Conservation (phyloP, 2,888 invertebrate species). For the Campoplex capitator region DNA sequence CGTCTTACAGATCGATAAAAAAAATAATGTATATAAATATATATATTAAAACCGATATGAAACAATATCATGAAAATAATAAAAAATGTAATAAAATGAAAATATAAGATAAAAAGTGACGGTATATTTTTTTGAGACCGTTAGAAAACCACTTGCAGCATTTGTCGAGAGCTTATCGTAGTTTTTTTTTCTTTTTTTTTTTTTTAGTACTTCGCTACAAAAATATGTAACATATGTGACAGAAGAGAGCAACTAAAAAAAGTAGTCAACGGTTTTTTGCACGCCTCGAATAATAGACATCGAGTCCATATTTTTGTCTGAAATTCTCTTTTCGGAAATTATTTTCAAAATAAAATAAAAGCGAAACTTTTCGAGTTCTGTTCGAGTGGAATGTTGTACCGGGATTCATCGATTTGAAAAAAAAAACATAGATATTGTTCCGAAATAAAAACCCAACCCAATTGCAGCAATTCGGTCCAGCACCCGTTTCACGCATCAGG, state of each 20-base stretch:
- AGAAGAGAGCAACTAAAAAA: neutral
- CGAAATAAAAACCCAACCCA: too few relatives aligned
- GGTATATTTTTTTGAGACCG: neutral
- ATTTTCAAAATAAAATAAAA: neutral
- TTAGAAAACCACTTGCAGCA: neutral
- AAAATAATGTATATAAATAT: neutral
- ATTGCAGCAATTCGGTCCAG: neutral
- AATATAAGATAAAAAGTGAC: neutral
- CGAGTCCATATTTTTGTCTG: neutral
- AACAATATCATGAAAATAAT: neutral
- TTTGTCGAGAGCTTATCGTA: conserved; percentile 3
- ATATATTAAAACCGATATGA: neutral
- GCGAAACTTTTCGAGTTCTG: neutral
- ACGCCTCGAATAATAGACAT: neutral
- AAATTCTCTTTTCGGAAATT: neutral
- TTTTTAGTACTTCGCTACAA: neutral
- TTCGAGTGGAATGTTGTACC: neutral
- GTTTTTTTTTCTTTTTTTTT: neutral
- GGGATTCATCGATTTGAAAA: neutral
- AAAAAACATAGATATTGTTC: neutral
- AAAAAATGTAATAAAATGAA: neutral
- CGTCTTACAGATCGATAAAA: conserved; percentile 43
- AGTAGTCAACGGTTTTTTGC: neutral
- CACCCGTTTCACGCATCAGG: neutral
- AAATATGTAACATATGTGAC: neutral